Evolutionary conservation across 2,888 invertebrate species (phyloP).

Genomic region (Coremacera marginata): DNA sequence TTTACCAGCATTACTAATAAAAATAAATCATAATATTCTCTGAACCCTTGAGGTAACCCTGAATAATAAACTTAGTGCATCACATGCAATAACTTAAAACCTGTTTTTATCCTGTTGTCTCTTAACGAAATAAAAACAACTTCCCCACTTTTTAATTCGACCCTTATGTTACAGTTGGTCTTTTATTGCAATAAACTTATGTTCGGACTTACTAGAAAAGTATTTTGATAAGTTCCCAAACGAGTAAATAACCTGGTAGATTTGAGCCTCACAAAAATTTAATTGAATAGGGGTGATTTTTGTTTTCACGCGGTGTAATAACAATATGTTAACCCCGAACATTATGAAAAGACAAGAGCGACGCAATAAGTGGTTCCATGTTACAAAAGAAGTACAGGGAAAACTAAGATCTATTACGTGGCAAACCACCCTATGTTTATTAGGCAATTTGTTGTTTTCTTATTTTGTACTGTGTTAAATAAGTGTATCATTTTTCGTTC

Average conservation of each 20-base stretch:
- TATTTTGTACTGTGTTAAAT: conserved; percentile 64
- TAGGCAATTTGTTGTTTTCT: conserved; percentile 69
- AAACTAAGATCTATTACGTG: conserved; percentile 69
- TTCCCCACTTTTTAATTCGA: conserved; percentile 45
- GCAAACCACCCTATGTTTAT: conserved; percentile 68
- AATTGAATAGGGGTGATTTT: conserved; percentile 50
- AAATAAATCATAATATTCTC: conserved; percentile 69
- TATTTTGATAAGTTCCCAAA: conserved; percentile 67
- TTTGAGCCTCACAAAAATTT: conserved; percentile 62
- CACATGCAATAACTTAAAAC: conserved; percentile 61
- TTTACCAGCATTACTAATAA: conserved; percentile 62
- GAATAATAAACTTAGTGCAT: conserved; percentile 68
- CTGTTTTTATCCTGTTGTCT: conserved; percentile 49
- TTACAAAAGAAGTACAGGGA: conserved; percentile 29
- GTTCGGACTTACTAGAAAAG: conserved; percentile 29
- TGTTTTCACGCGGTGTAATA: conserved; percentile 50
- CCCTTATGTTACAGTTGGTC: conserved; percentile 51
- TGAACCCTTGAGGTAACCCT: conserved; percentile 63
- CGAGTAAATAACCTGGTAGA: conserved; percentile 59
- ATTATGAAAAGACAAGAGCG: conserved; percentile 43
- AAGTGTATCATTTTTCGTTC: conserved; percentile 68
- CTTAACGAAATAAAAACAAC: conserved; percentile 29
- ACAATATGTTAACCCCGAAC: conserved; percentile 68
- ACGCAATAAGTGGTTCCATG: conserved; percentile 39
- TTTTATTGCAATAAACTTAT: conserved; percentile 49